Evolutionary conservation across 37 sponge, comb jelly and placozoan species (phyloP).

Genomic region (Cliona cf. orientalis): DNA sequence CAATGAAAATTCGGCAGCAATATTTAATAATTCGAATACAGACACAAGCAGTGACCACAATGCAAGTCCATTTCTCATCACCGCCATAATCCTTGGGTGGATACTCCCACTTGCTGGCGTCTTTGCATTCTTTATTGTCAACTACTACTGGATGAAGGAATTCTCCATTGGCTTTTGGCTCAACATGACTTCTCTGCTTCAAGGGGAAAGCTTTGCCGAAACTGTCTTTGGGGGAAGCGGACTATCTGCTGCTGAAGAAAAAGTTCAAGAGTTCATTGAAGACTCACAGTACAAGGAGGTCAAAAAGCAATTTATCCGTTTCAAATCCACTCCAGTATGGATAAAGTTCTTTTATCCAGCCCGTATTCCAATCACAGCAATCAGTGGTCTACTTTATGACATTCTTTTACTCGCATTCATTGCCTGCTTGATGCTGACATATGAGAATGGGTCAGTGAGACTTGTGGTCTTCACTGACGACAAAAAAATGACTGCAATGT

Average conservation of each 20-base stretch:
- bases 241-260: slow-evolving; percentile 4
- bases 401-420: slow-evolving; percentile 17
- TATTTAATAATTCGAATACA: background rate
- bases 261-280: slow-evolving; percentile 34
- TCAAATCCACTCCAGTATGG: slow-evolving; percentile 1
- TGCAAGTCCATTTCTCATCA: slow-evolving; percentile 40
- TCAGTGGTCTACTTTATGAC: slow-evolving; percentile 24
- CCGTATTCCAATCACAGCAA: slow-evolving; percentile 14
- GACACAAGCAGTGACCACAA: no score
- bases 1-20: slow-evolving; percentile 36
- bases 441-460: background rate
- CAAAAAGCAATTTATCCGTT: slow-evolving; percentile 16
- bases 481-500: background rate
- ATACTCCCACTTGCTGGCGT: slow-evolving; percentile 44
- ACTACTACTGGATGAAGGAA: slow-evolving; percentile 49
- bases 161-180: slow-evolving; percentile 54
- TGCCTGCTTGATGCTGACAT: slow-evolving; percentile 18
- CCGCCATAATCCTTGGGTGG: slow-evolving; percentile 18
- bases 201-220: slow-evolving; percentile 43
- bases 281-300: slow-evolving; percentile 20
- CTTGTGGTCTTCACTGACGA: slow-evolving; percentile 6
- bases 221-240: slow-evolving; percentile 41
- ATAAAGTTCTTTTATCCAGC: slow-evolving; percentile 30
- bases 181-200: slow-evolving; percentile 54
- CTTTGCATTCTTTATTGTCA: slow-evolving; percentile 40